Conservation (phyloP, 2,888 invertebrate genomes). For the Mayetiola destructor region DNA sequence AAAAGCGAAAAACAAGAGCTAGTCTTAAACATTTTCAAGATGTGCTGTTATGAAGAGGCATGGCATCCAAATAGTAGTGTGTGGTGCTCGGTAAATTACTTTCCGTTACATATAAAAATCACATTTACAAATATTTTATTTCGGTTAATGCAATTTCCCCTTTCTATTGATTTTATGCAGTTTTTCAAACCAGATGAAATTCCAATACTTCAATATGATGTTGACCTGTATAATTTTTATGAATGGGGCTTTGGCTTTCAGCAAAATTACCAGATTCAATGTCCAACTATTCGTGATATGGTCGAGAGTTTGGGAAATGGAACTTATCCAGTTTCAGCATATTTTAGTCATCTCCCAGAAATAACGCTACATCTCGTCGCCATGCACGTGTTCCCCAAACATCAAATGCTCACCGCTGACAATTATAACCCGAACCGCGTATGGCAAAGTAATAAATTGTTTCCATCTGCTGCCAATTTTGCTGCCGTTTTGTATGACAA, state of each 20-base stretch:
- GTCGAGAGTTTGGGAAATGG: background rate
- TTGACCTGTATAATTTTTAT: background rate
- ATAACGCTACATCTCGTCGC: background rate
- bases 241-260: background rate
- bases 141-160: no score
- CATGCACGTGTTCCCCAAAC: background rate
- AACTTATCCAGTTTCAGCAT: background rate
- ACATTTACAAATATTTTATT: background rate
- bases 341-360: background rate
- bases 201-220: background rate
- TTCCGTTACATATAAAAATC: background rate
- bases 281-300: background rate
- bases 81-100: background rate
- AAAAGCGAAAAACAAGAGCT: background rate
- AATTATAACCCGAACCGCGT: background rate
- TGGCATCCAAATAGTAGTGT: background rate
- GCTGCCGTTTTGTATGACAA: background rate
- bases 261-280: background rate
- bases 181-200: no score
- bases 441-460: background rate
- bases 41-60: background rate
- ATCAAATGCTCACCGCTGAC: background rate
- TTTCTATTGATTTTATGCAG: no score
- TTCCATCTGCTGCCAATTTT: background rate
- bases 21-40: background rate